Percentiles rank a stretch among this genome's conserved stretches.
These are phyloP conservation scores for Nymphalis polychloros DNA, from an alignment of 2,888 invertebrate genomes.

Conservation along the genomic window DNA sequence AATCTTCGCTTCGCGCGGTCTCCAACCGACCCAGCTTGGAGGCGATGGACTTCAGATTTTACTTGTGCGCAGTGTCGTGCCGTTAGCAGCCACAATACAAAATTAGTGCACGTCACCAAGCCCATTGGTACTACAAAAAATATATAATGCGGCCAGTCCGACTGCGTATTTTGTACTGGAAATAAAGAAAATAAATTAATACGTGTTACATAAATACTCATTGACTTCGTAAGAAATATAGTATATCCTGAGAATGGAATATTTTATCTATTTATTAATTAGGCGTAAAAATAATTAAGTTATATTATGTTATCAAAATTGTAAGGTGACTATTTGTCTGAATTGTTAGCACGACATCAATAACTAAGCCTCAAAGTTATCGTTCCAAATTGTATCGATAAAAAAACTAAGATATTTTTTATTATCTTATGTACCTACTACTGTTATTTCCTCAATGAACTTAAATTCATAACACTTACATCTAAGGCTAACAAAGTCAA, in stretches of 20 bases:
- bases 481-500: background rate
- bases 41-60: conserved; percentile 87
- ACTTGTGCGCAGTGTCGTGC: conserved; percentile 86
- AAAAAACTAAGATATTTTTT: too few species aligned
- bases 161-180: conserved; percentile 63
- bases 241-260: too few species aligned
- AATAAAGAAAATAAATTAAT: conserved; percentile 7
- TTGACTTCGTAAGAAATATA: background rate
- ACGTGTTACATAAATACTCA: background rate
- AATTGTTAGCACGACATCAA: too few species aligned
- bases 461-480: background rate
- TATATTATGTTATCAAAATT: too few species aligned
- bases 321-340: too few species aligned
- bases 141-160: conserved; percentile 78
- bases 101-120: conserved; percentile 84
- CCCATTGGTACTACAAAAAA: conserved; percentile 86
- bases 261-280: too few species aligned
- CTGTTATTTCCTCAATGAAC: background rate
- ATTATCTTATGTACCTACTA: background rate
- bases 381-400: too few species aligned
- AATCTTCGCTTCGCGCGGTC: conserved; percentile 83
- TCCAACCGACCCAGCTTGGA: conserved; percentile 84
- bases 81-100: conserved; percentile 85
- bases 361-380: too few species aligned
- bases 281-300: too few species aligned